phyloP scores from a whole-genome alignment of 2,113 vertebrate species.

The Sprattus sprattus region DNA sequence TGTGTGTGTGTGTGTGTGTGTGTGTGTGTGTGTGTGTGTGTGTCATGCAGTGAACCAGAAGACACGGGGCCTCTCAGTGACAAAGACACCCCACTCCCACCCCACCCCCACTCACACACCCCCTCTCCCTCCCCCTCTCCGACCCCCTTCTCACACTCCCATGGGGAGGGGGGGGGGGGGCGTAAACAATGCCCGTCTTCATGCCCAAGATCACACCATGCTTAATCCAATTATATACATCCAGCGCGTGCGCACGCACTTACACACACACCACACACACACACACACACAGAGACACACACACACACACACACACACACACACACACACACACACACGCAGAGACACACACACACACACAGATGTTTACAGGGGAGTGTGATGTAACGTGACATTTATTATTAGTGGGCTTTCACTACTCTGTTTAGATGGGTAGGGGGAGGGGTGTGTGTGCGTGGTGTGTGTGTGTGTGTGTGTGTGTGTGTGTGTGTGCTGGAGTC shows the following conservation, averaged over 20 bases:
- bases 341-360: neutral
- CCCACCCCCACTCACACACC: neutral
- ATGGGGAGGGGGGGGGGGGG: neutral
- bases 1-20: too few relatives aligned
- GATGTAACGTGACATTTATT: conserved; percentile 2
- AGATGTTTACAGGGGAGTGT: neutral
- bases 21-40: too few relatives aligned
- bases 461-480: neutral
- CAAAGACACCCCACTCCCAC: neutral
- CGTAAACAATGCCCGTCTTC: neutral
- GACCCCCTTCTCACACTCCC: neutral
- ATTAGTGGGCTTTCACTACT: neutral
- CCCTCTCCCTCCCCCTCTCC: neutral
- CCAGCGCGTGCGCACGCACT: neutral
- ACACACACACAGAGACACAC: neutral
- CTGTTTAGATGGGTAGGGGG: neutral
- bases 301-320: neutral
- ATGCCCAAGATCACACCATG: neutral
- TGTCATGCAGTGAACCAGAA: too few relatives aligned
- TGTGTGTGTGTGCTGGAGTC: neutral
- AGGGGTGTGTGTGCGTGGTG: neutral
- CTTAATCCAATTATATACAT: conserved; percentile 7
- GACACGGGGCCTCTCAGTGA: too few relatives aligned
- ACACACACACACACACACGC: conserved; percentile 5
- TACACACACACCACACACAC: neutral